These are phyloP conservation scores for Troides aeacus DNA, from an alignment of 2,888 invertebrate genomes.

Conservation along the genomic window DNA sequence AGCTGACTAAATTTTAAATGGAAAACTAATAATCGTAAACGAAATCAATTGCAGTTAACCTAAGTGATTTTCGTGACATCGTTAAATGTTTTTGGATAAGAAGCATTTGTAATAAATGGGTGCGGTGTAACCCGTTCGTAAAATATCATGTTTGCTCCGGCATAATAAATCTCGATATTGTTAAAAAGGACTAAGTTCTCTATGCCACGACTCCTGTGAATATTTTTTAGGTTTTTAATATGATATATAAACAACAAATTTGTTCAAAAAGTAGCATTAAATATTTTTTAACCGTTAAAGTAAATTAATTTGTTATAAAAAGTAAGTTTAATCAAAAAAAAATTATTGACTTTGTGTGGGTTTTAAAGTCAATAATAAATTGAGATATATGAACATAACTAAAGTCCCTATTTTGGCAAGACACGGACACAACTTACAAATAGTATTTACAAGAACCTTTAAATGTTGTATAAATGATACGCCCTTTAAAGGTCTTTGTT, in stretches of 20 bases:
- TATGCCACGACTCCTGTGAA: not conserved
- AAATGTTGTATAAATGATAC: conserved; percentile 15
- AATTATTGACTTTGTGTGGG: not conserved
- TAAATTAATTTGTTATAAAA: not conserved
- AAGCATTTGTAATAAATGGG: not conserved
- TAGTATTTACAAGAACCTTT: conserved; percentile 1
- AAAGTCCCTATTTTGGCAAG: not conserved
- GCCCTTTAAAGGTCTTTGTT: conserved; percentile 26
- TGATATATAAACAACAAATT: too few relatives aligned
- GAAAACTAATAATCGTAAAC: too few relatives aligned
- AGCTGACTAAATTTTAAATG: too few relatives aligned
- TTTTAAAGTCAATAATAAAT: not conserved
- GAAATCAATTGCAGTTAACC: too few relatives aligned
- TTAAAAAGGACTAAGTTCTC: not conserved
- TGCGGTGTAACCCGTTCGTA: not conserved
- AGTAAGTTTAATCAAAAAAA: not conserved
- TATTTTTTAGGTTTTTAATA: not conserved
- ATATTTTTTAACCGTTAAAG: not conserved
- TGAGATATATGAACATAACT: not conserved
- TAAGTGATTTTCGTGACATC: not conserved
- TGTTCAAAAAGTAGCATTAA: not conserved
- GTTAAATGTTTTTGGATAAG: not conserved
- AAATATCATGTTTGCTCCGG: not conserved
- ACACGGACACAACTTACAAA: not conserved
- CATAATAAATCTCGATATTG: not conserved